These are phyloP conservation scores for Pristionchus mayeri DNA, from an alignment of 2,888 invertebrate species.

Conservation along the genomic window DNA sequence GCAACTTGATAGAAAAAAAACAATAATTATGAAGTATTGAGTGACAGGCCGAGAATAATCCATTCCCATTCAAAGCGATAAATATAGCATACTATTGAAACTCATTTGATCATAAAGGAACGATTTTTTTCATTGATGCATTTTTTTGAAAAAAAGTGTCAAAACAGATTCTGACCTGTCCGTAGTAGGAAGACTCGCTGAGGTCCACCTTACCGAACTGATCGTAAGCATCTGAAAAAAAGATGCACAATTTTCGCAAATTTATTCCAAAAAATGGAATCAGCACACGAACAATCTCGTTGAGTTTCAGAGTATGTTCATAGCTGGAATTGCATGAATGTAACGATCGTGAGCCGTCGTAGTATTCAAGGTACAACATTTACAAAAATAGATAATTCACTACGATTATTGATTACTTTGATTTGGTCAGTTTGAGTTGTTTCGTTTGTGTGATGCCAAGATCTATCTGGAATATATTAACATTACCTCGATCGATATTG, in stretches of 20 bases:
- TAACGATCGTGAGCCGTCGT: background rate
- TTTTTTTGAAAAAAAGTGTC: background rate
- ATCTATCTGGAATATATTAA: no score
- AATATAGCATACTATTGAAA: background rate
- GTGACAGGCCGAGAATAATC: no score
- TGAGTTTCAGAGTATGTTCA: background rate
- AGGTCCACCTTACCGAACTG: slow-evolving; percentile 76
- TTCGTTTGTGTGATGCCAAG: no score
- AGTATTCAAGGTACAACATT: background rate
- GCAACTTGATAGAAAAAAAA: no score
- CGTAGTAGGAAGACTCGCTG: slow-evolving; percentile 74
- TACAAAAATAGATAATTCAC: background rate
- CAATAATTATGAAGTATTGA: no score
- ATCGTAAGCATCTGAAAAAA: slow-evolving; percentile 75
- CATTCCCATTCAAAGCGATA: background rate
- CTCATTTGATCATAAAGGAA: background rate
- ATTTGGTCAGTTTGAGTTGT: no score
- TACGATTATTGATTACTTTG: no score
- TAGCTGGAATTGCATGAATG: background rate
- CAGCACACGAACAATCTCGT: no score
- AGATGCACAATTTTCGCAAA: background rate
- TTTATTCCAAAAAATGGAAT: no score
- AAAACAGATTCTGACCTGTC: slow-evolving; percentile 54
- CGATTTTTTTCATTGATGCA: no score
- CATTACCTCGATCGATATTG: slow-evolving; percentile 75